Conservation (phyloP, 1,140 invertebrate species). For the Polyergus mexicanus region DNA sequence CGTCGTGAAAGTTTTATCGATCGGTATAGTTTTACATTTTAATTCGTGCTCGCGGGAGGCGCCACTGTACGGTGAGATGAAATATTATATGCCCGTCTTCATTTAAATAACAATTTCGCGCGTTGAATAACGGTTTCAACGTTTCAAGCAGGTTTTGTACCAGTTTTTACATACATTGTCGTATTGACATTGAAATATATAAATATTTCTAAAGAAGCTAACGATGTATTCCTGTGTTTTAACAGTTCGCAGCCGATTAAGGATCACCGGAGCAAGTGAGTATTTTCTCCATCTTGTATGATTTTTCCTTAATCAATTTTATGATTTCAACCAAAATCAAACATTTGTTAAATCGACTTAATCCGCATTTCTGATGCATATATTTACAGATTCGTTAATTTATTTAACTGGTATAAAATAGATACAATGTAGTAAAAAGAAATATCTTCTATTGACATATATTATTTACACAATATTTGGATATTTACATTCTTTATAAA, state of each 20-base stretch:
- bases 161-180: too few relatives aligned
- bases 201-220: too few relatives aligned
- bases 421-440: constrained; percentile 53
- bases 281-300: too few relatives aligned
- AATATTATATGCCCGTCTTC: neutral
- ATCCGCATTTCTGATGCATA: neutral
- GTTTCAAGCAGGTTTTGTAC: too few relatives aligned
- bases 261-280: too few relatives aligned
- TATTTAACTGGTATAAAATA: constrained; percentile 51
- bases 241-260: too few relatives aligned
- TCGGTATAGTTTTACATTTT: neutral
- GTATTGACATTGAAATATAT: too few relatives aligned
- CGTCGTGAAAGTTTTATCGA: neutral
- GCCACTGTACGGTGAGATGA: constrained; percentile 16
- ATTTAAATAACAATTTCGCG: too few relatives aligned
- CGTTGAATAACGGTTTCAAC: too few relatives aligned
- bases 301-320: too few relatives aligned
- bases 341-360: constrained; percentile 3
- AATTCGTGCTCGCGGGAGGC: neutral
- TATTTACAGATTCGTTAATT: constrained; percentile 12
- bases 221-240: too few relatives aligned
- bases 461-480: constrained; percentile 63
- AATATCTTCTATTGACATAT: constrained; percentile 30
- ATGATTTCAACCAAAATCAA: neutral
- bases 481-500: constrained; percentile 60